Percentiles rank a stretch among this genome's conserved stretches.
Evolutionary conservation across 2,113 vertebrate genomes (phyloP).

Genomic region (Lagopus leucura): DNA sequence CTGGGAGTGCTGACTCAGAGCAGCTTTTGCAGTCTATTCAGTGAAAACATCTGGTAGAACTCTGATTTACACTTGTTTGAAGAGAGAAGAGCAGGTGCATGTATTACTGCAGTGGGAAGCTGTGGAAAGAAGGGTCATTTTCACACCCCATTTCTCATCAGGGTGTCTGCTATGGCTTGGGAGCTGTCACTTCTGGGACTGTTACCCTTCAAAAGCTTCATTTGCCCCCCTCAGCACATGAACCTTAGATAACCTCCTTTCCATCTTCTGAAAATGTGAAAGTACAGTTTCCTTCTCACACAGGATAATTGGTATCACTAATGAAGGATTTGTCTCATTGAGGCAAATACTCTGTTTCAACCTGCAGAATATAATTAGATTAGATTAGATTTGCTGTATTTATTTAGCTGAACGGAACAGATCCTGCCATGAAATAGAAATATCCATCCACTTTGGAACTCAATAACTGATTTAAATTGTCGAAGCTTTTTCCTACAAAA

Average conservation of each 20-base stretch:
- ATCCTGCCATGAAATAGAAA: not conserved
- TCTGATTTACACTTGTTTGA: slow-evolving; percentile 54
- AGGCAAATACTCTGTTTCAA: not conserved
- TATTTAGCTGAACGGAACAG: not conserved
- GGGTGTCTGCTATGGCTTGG: not conserved
- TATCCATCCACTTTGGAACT: not conserved
- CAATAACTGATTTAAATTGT: not conserved
- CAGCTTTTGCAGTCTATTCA: slow-evolving; percentile 29
- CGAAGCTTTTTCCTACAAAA: not conserved
- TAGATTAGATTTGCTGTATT: not conserved
- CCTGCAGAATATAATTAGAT: not conserved
- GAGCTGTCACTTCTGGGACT: not conserved
- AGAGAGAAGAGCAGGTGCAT: slow-evolving; percentile 41
- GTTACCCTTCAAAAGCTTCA: not conserved
- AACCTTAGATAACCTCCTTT: not conserved
- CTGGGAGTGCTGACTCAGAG: slow-evolving; percentile 44
- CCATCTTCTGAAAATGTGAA: not conserved
- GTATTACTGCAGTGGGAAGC: not conserved
- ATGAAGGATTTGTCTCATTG: not conserved
- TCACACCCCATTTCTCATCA: not conserved
- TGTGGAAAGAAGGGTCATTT: not conserved
- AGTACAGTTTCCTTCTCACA: not conserved
- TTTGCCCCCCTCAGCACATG: not conserved
- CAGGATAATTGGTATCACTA: not conserved
- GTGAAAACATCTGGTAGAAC: slow-evolving; percentile 36